A percentile compares a stretch with the other conserved stretches of the same genome.
Conservation (phyloP, 2,888 invertebrate species). For the Brachylomia viminalis region DNA sequence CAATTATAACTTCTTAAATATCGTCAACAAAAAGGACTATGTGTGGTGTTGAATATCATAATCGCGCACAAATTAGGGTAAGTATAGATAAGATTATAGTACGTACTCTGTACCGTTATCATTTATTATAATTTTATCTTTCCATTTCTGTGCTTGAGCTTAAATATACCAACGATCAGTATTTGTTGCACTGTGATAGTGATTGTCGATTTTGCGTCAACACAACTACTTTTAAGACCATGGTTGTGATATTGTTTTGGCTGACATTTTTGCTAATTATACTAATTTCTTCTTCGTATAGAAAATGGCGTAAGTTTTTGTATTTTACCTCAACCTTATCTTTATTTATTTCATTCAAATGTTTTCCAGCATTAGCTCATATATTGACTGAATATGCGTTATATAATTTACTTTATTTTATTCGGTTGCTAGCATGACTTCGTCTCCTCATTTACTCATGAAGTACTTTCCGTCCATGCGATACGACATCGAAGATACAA, state of each 20-base stretch:
- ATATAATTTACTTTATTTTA: neutral
- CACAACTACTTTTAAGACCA: neutral
- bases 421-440: neutral
- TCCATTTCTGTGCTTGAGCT: conserved; percentile 21
- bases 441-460: neutral
- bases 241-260: conserved; percentile 46
- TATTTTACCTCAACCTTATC: neutral
- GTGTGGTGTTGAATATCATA: neutral
- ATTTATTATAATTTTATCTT: conserved; percentile 54
- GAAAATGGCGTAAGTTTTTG: conserved; percentile 48
- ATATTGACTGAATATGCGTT: neutral
- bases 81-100: conserved; percentile 43
- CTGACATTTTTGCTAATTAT: conserved; percentile 20
- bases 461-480: neutral
- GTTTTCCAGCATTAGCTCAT: neutral
- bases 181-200: conserved; percentile 19
- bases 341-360: neutral
- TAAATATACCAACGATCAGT: conserved; percentile 29
- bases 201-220: conserved; percentile 13
- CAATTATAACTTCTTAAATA: neutral
- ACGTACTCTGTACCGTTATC: conserved; percentile 28
- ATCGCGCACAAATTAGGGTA: conserved; percentile 41
- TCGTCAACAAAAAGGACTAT: neutral
- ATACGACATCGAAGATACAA: neutral
- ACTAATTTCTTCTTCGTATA: conserved; percentile 25